Base-by-base conservation (phyloP, 2,797 vertebrate genomes). In the Microhierax caerulescens region DNA sequence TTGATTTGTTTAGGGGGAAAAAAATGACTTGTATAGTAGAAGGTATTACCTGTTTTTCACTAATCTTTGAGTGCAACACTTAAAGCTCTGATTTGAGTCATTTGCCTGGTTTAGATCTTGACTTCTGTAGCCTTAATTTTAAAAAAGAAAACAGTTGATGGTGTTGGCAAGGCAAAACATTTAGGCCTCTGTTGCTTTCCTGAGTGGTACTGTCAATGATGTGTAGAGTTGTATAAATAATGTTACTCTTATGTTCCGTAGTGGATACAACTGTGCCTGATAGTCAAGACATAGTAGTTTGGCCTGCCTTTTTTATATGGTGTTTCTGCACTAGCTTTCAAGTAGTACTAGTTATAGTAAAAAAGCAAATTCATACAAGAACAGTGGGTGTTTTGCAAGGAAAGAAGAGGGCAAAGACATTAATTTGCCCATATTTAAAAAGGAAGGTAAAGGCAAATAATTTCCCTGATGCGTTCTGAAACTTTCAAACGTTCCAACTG, bases 31-130 rank as follows among this genome's bases (percentile, higher is more conserved):
- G 8, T 94, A 9, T 88, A 12, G 78, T 80, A 91, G 73, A 86
- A 88, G 24, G 88, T 75, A n/a, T 37, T 93, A 32, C 32, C 50
- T 69, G 24, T 57, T 95, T 34, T 91, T 91, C 75, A 54, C 56
- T 45, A 93, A 45, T 85, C 51, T 67, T 54, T 93, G 50, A 68
- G n/a, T 90, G 63, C 67, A 91, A 75, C 74, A 74, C 63, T 14
- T 85, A 83, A 76, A 84, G 24, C 43, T 53, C 85, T 72, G 2
- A 53, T 95, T 67, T 95, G 36, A 95, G 63, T 94, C 28, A 74
- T 59, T 86, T 75, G 27, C 9, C 36, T 73, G 20, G 24, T 67
- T 76, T 75, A 61, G 41, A 77, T 94, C 74, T 87, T 86, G 61
- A 74, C 14, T 93, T 37, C 51, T 74, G 41, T 91, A 76, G n/a